These are phyloP conservation scores for Oryzias celebensis DNA, from an alignment of 2,113 vertebrate genomes.

Conservation along the genomic window DNA sequence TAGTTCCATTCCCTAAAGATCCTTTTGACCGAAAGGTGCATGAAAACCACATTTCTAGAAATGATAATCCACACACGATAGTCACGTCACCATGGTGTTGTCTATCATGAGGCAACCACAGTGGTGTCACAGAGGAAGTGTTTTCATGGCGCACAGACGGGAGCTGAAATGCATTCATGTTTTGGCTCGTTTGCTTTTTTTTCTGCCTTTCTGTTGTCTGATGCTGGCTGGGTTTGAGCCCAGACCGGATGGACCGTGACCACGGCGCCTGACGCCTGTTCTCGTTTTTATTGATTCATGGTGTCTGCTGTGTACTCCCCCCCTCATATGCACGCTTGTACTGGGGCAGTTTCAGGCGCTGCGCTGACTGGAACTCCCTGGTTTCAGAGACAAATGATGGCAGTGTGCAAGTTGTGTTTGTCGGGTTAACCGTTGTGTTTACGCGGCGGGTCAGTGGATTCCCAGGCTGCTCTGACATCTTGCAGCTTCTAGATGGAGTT, in stretches of 20 bases:
- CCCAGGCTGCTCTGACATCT: conserved; percentile 62
- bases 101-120: conserved; percentile 46
- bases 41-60: not conserved
- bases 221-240: conserved; percentile 51
- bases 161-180: conserved; percentile 42
- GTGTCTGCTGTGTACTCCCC: conserved; percentile 31
- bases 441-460: conserved; percentile 56
- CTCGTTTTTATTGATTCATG: conserved; percentile 27
- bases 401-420: conserved; percentile 31
- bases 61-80: conserved; percentile 58
- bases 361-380: conserved; percentile 25
- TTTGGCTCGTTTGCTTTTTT: conserved; percentile 61
- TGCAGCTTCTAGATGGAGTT: conserved; percentile 28
- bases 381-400: conserved; percentile 54
- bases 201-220: conserved; percentile 36
- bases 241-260: conserved; percentile 44
- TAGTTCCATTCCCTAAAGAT: conserved; percentile 38
- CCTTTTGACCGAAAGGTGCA: not conserved
- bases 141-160: conserved; percentile 24
- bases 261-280: conserved; percentile 19
- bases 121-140: conserved; percentile 31
- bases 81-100: conserved; percentile 40
- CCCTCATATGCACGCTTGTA: not conserved
- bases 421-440: conserved; percentile 55
- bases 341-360: not conserved